Evolutionary conservation across 2,888 invertebrate species (phyloP).

Genomic region (Perithous albicinctus): DNA sequence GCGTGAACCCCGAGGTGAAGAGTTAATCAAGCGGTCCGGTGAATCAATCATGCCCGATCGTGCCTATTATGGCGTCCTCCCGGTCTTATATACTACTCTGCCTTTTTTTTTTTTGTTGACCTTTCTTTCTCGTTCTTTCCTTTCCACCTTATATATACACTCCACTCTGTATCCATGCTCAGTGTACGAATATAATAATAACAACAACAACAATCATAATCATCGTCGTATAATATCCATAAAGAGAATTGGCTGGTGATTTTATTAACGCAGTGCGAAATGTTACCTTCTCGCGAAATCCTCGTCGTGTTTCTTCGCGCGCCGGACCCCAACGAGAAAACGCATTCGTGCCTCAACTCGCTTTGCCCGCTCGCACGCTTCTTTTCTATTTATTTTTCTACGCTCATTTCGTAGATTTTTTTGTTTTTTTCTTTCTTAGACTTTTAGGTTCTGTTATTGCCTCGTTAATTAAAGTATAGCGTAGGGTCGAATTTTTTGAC

Average conservation of each 20-base stretch:
- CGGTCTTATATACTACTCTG: constrained; percentile 34
- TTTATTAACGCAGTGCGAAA: constrained; percentile 71
- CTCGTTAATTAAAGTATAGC: not conserved
- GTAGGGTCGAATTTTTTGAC: too few relatives aligned
- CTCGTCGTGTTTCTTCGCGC: constrained; percentile 37
- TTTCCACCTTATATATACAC: constrained; percentile 32
- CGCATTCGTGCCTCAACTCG: constrained; percentile 41
- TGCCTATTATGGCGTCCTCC: constrained; percentile 68
- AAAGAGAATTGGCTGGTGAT: constrained; percentile 72
- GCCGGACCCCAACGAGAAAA: constrained; percentile 46
- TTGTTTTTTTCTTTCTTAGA: too few relatives aligned
- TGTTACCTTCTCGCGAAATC: constrained; percentile 42
- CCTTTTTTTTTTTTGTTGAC: constrained; percentile 48
- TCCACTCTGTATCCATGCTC: constrained; percentile 36
- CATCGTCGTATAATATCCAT: constrained; percentile 69
- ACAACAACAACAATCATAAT: constrained; percentile 72
- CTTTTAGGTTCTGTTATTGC: constrained; percentile 1
- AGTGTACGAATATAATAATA: constrained; percentile 65
- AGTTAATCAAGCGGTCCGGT: constrained; percentile 76
- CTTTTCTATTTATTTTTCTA: constrained; percentile 16
- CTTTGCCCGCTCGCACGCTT: constrained; percentile 21
- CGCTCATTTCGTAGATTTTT: not conserved
- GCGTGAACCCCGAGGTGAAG: constrained; percentile 72
- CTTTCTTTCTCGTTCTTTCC: constrained; percentile 31
- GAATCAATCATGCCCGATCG: constrained; percentile 76